A percentile compares a stretch with the other conserved stretches of the same genome.
Conservation (phyloP, 2,888 invertebrate species). For the Drosophila mimetica region DNA sequence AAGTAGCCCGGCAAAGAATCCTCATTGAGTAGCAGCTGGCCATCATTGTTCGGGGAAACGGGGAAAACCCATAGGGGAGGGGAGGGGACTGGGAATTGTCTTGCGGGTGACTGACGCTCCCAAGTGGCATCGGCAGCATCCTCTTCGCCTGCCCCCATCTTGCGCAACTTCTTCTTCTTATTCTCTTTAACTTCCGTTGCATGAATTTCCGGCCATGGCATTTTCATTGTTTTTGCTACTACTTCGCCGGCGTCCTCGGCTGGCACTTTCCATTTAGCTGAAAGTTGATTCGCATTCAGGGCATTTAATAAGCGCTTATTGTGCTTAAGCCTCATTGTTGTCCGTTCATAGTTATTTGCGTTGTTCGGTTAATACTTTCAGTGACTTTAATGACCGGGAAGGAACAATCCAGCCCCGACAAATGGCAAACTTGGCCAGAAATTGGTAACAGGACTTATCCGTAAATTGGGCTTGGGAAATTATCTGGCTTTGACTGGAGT, state of each 20-base stretch:
- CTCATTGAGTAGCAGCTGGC: conserved; percentile 39
- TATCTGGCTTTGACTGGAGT: neutral
- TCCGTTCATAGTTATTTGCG: conserved; percentile 45
- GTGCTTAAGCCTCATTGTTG: conserved; percentile 73
- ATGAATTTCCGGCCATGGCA: conserved; percentile 65
- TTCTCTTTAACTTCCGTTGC: conserved; percentile 53
- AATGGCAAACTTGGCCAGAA: conserved; percentile 26
- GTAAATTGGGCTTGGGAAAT: conserved; percentile 4
- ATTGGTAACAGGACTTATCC: conserved; percentile 9
- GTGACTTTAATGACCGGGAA: conserved; percentile 26
- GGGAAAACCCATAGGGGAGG: conserved; percentile 10
- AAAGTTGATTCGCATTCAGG: conserved; percentile 77
- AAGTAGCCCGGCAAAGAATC: conserved; percentile 3
- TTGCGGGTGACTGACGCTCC: conserved; percentile 68
- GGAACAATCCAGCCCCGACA: conserved; percentile 14
- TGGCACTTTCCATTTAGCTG: conserved; percentile 73
- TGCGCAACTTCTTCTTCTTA: conserved; percentile 29
- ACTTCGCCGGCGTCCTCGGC: conserved; percentile 21
- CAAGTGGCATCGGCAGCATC: conserved; percentile 54
- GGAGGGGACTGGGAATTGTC: conserved; percentile 8
- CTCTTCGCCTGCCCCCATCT: conserved; percentile 7
- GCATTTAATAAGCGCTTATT: conserved; percentile 79
- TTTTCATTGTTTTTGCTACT: conserved; percentile 63
- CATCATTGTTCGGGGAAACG: conserved; percentile 25
- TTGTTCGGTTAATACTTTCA: conserved; percentile 37